Conservation (phyloP, 2,113 vertebrate genomes). For the Scalopus aquaticus region DNA sequence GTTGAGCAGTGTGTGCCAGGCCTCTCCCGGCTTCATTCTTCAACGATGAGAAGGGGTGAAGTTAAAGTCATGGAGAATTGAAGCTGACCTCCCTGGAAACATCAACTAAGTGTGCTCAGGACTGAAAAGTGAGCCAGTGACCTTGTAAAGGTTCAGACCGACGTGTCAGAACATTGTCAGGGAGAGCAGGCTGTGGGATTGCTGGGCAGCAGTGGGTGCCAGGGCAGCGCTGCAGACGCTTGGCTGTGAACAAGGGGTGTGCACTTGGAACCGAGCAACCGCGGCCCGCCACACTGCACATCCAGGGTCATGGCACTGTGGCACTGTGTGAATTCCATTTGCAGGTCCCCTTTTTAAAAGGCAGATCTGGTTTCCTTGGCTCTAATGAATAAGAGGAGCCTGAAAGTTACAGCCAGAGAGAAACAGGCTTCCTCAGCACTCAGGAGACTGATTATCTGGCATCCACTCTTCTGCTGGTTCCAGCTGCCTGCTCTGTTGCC, state of each 20-base stretch:
- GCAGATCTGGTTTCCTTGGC: not conserved
- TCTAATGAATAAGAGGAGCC: constrained; percentile 55
- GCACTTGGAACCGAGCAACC: not conserved
- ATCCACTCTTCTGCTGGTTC: not conserved
- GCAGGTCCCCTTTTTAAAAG: constrained; percentile 65
- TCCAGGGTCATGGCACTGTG: constrained; percentile 52
- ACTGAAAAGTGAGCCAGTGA: not conserved
- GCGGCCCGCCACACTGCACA: not conserved
- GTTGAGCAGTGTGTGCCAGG: not conserved
- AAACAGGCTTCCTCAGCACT: not conserved
- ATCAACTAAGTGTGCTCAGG: not conserved
- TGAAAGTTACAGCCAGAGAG: not conserved
- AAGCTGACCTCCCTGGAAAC: not conserved
- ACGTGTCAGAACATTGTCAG: not conserved
- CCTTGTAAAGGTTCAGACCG: not conserved
- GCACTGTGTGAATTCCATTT: constrained; percentile 71
- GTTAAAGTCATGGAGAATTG: not conserved
- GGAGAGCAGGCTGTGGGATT: not conserved
- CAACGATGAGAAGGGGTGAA: not conserved
- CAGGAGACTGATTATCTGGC: not conserved
- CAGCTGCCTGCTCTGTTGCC: not conserved
- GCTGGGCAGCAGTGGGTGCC: not conserved
- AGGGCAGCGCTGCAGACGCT: not conserved
- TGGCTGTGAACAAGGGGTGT: not conserved
- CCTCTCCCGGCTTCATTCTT: not conserved